Evolutionary conservation across 2,113 vertebrate genomes (phyloP).

Genomic region (Melanerpes aurifrons): DNA sequence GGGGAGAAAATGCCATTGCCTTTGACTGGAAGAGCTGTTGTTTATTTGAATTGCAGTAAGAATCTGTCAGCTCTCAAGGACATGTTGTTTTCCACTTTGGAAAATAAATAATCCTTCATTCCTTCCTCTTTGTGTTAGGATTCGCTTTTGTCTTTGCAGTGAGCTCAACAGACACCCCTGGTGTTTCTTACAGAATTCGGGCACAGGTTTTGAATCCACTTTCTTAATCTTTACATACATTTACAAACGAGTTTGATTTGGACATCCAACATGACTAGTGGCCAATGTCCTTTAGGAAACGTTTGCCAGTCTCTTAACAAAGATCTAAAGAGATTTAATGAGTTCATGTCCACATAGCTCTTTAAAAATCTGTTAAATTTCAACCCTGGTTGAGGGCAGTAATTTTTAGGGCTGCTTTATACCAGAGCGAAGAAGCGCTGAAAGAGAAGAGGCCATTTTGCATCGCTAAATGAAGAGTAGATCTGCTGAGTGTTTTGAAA

Average conservation of each 20-base stretch:
- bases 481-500: background rate
- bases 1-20: background rate
- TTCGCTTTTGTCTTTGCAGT: slow-evolving; percentile 24
- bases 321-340: background rate
- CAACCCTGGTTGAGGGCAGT: background rate
- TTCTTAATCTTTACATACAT: background rate
- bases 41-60: slow-evolving; percentile 48
- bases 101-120: background rate
- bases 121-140: slow-evolving; percentile 5
- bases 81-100: background rate
- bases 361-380: background rate
- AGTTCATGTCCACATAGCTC: background rate
- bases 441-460: slow-evolving; percentile 62
- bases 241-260: background rate
- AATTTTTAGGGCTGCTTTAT: background rate
- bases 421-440: background rate
- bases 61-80: slow-evolving; percentile 6
- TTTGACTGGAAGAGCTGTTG: slow-evolving; percentile 32
- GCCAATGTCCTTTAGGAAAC: background rate
- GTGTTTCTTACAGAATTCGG: background rate
- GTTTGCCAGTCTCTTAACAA: background rate
- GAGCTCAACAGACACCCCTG: background rate
- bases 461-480: background rate
- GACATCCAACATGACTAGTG: background rate
- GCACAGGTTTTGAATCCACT: background rate